Evolutionary conservation across 2,113 vertebrate genomes (phyloP).

Genomic region (Notechis scutatus): DNA sequence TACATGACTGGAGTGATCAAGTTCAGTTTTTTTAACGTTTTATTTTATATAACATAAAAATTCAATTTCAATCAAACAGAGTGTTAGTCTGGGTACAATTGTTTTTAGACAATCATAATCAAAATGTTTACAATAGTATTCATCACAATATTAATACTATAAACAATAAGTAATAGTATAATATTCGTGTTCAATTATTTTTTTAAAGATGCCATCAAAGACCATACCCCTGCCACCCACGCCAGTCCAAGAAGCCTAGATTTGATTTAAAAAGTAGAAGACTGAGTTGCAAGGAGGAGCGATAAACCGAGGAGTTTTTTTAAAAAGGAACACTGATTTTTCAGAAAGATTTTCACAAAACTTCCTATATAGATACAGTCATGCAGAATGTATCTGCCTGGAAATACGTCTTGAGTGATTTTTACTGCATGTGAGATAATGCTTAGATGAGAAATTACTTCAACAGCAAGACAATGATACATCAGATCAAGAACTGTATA

Average conservation of each 20-base stretch:
- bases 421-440: not conserved
- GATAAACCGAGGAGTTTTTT: not conserved
- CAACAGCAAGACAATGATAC: not conserved
- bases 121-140: too few species aligned
- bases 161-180: too few species aligned
- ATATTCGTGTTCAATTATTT: too few species aligned
- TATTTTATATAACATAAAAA: too few species aligned
- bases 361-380: not conserved
- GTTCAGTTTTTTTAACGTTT: too few species aligned
- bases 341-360: not conserved
- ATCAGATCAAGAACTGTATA: not conserved
- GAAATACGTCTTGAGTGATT: not conserved
- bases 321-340: not conserved
- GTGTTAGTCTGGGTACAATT: too few species aligned
- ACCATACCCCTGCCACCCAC: too few species aligned
- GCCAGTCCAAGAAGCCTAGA: not conserved
- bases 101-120: too few species aligned
- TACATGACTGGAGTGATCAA: not conserved
- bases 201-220: not conserved
- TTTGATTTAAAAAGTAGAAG: not conserved
- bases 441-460: not conserved
- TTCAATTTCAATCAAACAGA: too few species aligned
- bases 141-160: too few species aligned
- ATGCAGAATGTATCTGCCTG: not conserved
- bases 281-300: not conserved